Evolutionary conservation across 2,888 invertebrate species (phyloP), one percentile per base, ranked within the genome.

Genomic region (Uropetala carovei): DNA sequence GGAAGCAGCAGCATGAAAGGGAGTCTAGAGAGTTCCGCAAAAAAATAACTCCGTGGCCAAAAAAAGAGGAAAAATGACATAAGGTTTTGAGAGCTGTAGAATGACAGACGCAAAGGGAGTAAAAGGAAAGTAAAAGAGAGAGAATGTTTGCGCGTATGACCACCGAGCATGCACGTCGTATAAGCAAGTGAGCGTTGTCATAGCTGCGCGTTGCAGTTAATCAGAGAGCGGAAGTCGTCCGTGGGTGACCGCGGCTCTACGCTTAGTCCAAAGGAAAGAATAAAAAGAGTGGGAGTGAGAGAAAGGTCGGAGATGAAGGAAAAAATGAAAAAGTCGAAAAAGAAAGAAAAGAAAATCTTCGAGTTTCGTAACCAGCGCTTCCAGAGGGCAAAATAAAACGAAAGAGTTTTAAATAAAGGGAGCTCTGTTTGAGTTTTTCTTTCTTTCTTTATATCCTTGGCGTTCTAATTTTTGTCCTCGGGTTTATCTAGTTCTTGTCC

Each of bases 161-260:
- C 43, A 43, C 43, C 43, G 43, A 43, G 43, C 43, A 43, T 43
- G 43, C 1, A 68, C 68, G 68, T 68, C 68, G 68, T 7, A n/a
- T 18, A 64, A 14, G 64, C 64, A 64, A 64, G 16, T 16, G n/a
- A 64, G 14, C 64, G 64, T 18, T 64, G 64, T 64, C 68, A 18
- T 22, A 68, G 10, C 22, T 18, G 22, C 68, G 64, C 64, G 18
- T 64, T n/a, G 7, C 68, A 68, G n/a, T 68, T 68, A 68, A 68
- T 68, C 68, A 68, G 68, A 68, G n/a, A 64, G n/a, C 64, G 64
- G 64, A 64, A 18, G 64, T 64, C 64, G 64, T 64, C 64, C 64
- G 16, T 64, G 14, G 7, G 64, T 68, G 68, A n/a, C 68, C 68
- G 68, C 68, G 22, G 68, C 14, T 7, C n/a, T 16, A 68, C 68